phyloP scores from a whole-genome alignment of 2,888 invertebrate genomes.

The Erebia ligea region DNA sequence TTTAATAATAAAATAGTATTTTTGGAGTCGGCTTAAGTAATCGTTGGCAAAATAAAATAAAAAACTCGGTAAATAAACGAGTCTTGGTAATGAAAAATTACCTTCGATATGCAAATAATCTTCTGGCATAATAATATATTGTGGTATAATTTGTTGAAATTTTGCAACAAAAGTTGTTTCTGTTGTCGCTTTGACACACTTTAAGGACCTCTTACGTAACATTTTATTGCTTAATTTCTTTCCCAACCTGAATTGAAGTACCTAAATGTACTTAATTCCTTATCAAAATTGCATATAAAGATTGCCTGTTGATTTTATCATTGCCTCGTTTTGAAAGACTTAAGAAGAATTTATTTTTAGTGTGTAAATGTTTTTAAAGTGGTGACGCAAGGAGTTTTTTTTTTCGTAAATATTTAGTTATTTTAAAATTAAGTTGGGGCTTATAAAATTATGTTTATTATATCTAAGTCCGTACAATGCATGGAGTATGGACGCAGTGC shows the following conservation, averaged over 20 bases:
- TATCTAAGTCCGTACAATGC: no score
- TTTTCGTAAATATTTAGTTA: not conserved
- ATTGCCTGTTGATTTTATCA: conserved; percentile 12
- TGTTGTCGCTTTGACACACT: conserved; percentile 21
- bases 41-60: no score
- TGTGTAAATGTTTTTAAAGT: not conserved
- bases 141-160: conserved; percentile 1
- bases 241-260: not conserved
- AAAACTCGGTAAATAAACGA: not conserved
- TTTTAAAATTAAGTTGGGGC: not conserved
- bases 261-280: not conserved
- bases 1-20: no score
- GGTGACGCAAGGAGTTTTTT: not conserved
- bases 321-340: not conserved
- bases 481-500: no score
- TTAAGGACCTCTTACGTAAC: conserved; percentile 16
- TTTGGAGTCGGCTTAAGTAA: no score
- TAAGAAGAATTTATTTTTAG: conserved; percentile 12
- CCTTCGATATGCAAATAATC: not conserved
- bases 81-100: not conserved
- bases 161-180: not conserved
- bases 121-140: not conserved
- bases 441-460: no score
- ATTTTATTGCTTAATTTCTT: conserved; percentile 13
- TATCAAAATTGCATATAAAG: conserved; percentile 6